These are phyloP conservation scores for Lagopus leucura DNA, from an alignment of 2,113 vertebrate genomes.

Conservation along the genomic window DNA sequence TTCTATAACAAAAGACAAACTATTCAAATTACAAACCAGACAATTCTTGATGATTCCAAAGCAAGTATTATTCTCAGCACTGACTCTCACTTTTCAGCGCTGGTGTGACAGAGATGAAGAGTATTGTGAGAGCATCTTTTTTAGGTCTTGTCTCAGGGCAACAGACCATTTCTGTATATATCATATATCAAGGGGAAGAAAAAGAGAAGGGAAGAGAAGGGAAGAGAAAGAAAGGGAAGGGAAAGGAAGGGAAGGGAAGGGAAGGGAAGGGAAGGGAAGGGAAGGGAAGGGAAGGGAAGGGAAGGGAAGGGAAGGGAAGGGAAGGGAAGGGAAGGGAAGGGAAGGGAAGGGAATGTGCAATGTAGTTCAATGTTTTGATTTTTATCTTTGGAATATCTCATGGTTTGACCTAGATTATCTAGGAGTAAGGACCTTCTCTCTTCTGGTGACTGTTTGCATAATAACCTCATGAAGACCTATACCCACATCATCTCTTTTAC, in stretches of 20 bases:
- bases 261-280: background rate
- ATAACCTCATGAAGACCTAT: background rate
- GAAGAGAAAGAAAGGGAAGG: no score
- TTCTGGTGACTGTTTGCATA: background rate
- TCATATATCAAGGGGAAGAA: background rate
- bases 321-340: no score
- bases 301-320: no score
- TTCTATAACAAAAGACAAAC: background rate
- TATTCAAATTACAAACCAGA: background rate
- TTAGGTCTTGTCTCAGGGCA: background rate
- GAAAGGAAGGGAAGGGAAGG: no score
- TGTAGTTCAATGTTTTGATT: background rate
- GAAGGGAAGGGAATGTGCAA: no score
- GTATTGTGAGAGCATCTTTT: background rate
- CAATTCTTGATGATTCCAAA: background rate
- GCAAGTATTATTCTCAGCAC: background rate
- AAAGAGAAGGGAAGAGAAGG: background rate
- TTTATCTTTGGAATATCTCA: background rate
- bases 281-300: no score
- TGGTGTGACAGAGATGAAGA: background rate
- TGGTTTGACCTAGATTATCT: rapidly evolving
- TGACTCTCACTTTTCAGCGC: background rate
- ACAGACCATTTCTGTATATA: background rate
- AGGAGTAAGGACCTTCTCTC: background rate
- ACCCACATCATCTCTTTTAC: rapidly evolving